A percentile compares a stretch with the other conserved stretches of the same genome.
These are phyloP conservation scores for Eledone cirrhosa DNA, from an alignment of 2,888 invertebrate genomes.

Conservation along the genomic window DNA sequence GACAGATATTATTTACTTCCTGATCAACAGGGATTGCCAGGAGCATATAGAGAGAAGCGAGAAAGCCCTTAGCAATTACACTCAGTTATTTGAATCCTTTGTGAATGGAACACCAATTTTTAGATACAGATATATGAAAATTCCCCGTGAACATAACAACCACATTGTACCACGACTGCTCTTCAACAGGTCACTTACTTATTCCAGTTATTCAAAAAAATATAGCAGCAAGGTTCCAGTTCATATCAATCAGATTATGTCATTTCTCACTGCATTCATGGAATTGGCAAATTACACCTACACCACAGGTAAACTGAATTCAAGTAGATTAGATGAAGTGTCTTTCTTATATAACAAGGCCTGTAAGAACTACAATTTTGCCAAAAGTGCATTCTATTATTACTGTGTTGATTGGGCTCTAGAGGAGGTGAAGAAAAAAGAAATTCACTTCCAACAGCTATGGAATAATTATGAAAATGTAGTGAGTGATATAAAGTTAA, in stretches of 20 bases:
- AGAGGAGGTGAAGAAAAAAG: conserved; percentile 37
- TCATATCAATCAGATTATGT: conserved; percentile 38
- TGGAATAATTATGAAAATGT: conserved; percentile 32
- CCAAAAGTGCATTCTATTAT: conserved; percentile 46
- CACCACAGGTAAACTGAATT: conserved; percentile 35
- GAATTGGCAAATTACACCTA: conserved; percentile 36
- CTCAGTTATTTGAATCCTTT: conserved; percentile 46
- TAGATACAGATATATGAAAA: conserved; percentile 44
- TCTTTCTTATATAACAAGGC: conserved; percentile 38
- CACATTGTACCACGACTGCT: conserved; percentile 48
- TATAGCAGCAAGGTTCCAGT: conserved; percentile 38
- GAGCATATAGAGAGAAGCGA: conserved; percentile 45
- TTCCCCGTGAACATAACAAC: conserved; percentile 40
- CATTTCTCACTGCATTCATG: conserved; percentile 33
- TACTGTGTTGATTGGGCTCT: conserved; percentile 49
- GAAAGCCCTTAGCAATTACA: conserved; percentile 44
- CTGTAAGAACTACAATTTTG: conserved; percentile 35
- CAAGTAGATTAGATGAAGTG: conserved; percentile 36
- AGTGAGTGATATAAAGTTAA: conserved; percentile 35
- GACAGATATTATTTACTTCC: conserved; percentile 37
- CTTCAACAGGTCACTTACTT: conserved; percentile 42
- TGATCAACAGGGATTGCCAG: conserved; percentile 39
- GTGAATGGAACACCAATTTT: conserved; percentile 47
- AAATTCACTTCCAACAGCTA: conserved; percentile 32
- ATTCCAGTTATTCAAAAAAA: conserved; percentile 37